Evolutionary conservation across 2,888 invertebrate genomes (phyloP), one percentile per base, ranked within the genome.

Genomic region (Balanococcus diminutus): DNA sequence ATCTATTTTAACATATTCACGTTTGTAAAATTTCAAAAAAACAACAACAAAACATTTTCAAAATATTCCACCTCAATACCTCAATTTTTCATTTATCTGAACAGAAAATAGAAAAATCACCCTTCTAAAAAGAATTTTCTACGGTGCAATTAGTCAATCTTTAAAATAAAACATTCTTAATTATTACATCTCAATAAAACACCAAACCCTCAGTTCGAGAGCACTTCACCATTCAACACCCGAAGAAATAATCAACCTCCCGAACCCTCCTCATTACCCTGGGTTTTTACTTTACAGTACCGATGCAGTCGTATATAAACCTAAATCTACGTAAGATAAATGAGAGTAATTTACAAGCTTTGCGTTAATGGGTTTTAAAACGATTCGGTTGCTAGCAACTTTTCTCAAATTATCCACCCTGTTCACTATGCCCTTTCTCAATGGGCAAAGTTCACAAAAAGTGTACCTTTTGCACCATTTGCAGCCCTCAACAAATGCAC

Each of bases 271-370:
- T 42, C 11, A 42, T 3, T 16, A 42, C 16, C 42, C 16, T 14
- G n/a, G n/a, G n/a, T n/a, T n/a, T n/a, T n/a, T n/a, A n/a, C n/a
- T n/a, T n/a, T n/a, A n/a, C n/a, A n/a, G n/a, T n/a, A n/a, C n/a
- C n/a, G 14, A 16, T 14, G 16, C 16, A 42, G 16, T 42, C 16
- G 16, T n/a, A n/a, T n/a, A n/a, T n/a, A n/a, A n/a, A n/a, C n/a
- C n/a, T n/a, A n/a, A n/a, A n/a, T n/a, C n/a, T n/a, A n/a, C n/a
- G n/a, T 16, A 39, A 81, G 42, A 82, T 31, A 14, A 51, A 82
- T 82, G 82, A 51, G 16, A 46, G 46, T 46, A 82, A 82, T 82
- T 82, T 81, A 81, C 82, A 25, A 82, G 51, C 51, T 82, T 32
- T 16, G 51, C n/a, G 42, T 14, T 46, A 82, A 82, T 82, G 42